Evolutionary conservation across 2,888 invertebrate genomes (phyloP).

Genomic region (Sericinus montela): DNA sequence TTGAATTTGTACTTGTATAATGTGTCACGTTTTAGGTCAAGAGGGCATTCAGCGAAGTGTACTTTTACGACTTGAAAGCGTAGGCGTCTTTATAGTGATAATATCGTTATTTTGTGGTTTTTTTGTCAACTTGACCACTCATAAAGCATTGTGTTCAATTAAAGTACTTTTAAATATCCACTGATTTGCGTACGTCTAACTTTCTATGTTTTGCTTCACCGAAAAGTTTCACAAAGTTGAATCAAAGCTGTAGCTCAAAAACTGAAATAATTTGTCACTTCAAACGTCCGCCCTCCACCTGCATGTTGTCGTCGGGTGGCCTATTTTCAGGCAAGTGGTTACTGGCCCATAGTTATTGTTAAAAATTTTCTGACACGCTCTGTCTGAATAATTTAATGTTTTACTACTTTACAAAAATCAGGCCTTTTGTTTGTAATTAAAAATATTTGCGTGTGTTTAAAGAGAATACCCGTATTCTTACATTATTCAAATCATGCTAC

Average conservation of each 20-base stretch:
- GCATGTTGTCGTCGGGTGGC: not conserved
- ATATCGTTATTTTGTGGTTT: no score
- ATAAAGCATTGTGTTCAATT: not conserved
- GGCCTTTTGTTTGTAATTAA: not conserved
- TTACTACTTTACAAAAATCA: not conserved
- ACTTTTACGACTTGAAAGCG: conserved; percentile 4
- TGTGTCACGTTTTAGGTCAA: conserved; percentile 19
- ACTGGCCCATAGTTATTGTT: conserved; percentile 15
- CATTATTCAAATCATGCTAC: no score
- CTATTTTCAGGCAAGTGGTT: not conserved
- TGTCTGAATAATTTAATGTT: not conserved
- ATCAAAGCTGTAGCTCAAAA: no score
- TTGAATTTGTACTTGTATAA: conserved; percentile 6
- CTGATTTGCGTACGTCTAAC: no score
- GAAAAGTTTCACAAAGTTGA: no score
- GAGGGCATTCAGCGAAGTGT: conserved; percentile 12
- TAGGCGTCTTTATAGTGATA: no score
- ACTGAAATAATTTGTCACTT: not conserved
- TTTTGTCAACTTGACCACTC: no score
- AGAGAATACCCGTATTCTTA: no score
- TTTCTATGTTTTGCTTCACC: no score
- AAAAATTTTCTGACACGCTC: not conserved
- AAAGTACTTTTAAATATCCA: no score
- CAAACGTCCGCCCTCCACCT: not conserved
- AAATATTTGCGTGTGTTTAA: no score